Conservation (phyloP, 2,797 vertebrate genomes). For the Spea hammondii region DNA sequence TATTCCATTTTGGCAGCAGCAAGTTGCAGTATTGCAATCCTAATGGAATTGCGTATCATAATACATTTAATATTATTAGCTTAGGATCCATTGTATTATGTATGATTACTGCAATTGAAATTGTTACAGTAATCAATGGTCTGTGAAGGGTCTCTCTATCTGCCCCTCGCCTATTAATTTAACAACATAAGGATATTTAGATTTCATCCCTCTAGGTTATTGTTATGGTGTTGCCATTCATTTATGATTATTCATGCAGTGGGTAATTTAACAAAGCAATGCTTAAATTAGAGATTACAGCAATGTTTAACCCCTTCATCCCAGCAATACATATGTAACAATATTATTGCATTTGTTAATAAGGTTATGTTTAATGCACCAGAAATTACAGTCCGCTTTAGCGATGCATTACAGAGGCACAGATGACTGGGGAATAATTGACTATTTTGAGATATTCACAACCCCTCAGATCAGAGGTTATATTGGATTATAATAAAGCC, state of each 20-base stretch:
- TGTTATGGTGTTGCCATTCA: slow-evolving; percentile 5
- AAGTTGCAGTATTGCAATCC: slow-evolving; percentile 27
- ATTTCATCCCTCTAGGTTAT: slow-evolving; percentile 20
- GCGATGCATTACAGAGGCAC: neutral
- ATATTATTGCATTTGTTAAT: neutral
- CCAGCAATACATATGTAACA: neutral
- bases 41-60: slow-evolving; percentile 32
- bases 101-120: slow-evolving; percentile 24
- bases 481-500: neutral
- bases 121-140: slow-evolving; percentile 31
- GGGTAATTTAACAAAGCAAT: neutral
- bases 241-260: slow-evolving; percentile 2
- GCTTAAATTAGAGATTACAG: neutral
- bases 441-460: neutral
- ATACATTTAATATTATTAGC: slow-evolving; percentile 41
- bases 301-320: neutral
- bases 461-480: neutral
- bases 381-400: neutral
- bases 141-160: slow-evolving; percentile 32
- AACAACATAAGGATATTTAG: slow-evolving; percentile 18
- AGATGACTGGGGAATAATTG: too few species aligned
- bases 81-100: slow-evolving; percentile 20
- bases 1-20: slow-evolving; percentile 35
- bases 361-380: slow-evolving; percentile 6
- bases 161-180: slow-evolving; percentile 24